phyloP scores from a whole-genome alignment of 1,140 invertebrate genomes.

The Cyphomyrmex costatus region DNA sequence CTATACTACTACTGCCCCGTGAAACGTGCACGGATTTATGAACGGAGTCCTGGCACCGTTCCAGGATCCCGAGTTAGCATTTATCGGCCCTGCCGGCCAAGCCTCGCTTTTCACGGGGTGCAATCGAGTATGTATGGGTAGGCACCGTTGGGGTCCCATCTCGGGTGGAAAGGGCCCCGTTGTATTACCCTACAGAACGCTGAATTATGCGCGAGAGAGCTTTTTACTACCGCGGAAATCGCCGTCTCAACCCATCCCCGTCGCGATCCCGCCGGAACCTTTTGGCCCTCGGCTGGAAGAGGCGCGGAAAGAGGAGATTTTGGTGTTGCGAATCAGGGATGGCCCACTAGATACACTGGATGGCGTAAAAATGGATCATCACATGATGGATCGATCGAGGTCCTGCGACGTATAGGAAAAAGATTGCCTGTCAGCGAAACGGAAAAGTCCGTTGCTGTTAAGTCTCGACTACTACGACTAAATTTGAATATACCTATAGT shows the following conservation, averaged over 20 bases:
- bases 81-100: slow-evolving; percentile 77
- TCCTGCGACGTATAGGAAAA: neutral
- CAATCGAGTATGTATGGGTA: slow-evolving; percentile 78
- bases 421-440: neutral
- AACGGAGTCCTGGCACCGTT: slow-evolving; percentile 82
- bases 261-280: slow-evolving; percentile 50
- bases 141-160: slow-evolving; percentile 24
- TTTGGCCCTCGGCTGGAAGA: slow-evolving; percentile 41
- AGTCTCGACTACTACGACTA: neutral
- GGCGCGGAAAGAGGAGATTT: slow-evolving; percentile 38
- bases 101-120: slow-evolving; percentile 73
- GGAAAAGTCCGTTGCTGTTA: neutral
- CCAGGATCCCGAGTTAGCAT: slow-evolving; percentile 82
- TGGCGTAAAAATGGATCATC: slow-evolving; percentile 43
- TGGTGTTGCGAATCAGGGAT: slow-evolving; percentile 28
- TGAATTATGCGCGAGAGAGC: slow-evolving; percentile 83
- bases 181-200: slow-evolving; percentile 83
- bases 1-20: slow-evolving; percentile 71
- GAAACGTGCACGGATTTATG: slow-evolving; percentile 85
- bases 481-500: slow-evolving; percentile 25
- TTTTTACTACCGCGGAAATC: slow-evolving; percentile 83
- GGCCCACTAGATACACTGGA: slow-evolving; percentile 3
- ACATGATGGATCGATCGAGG: slow-evolving; percentile 58
- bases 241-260: slow-evolving; percentile 65
- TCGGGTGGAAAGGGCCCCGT: slow-evolving; percentile 37